Conservation (phyloP, 2,888 invertebrate genomes). For the Cheilosia urbana region DNA sequence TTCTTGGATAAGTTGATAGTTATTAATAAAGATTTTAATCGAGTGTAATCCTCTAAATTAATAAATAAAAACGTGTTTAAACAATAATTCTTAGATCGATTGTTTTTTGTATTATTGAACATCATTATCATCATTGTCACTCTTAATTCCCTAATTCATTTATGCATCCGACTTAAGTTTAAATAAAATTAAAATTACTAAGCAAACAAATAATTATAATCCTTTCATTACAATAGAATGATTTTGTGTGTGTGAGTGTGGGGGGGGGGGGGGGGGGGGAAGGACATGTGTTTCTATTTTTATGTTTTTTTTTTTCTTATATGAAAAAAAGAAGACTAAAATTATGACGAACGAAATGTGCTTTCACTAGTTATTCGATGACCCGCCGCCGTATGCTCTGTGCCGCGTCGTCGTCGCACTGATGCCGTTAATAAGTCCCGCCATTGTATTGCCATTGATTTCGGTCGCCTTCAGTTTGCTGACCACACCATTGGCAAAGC, state of each 20-base stretch:
- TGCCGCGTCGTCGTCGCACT: constrained; percentile 81
- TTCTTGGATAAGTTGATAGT: too few relatives aligned
- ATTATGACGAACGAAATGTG: constrained; percentile 63
- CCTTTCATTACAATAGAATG: constrained; percentile 45
- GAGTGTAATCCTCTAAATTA: too few relatives aligned
- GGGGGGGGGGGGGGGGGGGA: constrained; percentile 6
- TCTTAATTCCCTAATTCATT: constrained; percentile 74
- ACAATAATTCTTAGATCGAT: constrained; percentile 40
- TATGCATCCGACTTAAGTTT: constrained; percentile 66
- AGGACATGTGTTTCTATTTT: constrained; percentile 33
- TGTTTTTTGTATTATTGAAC: constrained; percentile 50
- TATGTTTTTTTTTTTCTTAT: constrained; percentile 24
- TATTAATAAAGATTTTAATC: too few relatives aligned
- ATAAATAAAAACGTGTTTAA: too few relatives aligned
- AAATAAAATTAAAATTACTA: constrained; percentile 64
- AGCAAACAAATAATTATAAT: constrained; percentile 39
- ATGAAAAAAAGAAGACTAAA: constrained; percentile 56
- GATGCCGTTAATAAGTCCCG: constrained; percentile 75
- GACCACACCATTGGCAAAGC: constrained; percentile 78
- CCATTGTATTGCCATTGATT: constrained; percentile 79
- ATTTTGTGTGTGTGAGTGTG: constrained; percentile 57
- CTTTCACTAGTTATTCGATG: constrained; percentile 74
- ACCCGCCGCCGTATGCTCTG: constrained; percentile 80
- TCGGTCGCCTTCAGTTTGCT: constrained; percentile 78
- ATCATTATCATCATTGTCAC: constrained; percentile 58